phyloP scores from a whole-genome alignment of 2,888 invertebrate genomes.

The Coelopa pilipes region DNA sequence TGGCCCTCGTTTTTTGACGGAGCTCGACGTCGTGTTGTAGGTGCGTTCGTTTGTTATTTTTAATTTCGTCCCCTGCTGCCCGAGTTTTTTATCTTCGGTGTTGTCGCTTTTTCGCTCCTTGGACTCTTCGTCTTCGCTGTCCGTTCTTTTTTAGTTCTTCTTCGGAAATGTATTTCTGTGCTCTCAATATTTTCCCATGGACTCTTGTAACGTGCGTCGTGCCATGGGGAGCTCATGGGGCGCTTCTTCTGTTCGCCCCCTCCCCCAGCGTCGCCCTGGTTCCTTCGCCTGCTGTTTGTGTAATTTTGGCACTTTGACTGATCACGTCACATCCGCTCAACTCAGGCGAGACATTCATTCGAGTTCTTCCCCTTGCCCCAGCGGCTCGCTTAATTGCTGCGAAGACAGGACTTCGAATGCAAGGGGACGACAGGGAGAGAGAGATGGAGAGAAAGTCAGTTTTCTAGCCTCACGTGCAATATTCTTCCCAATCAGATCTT shows the following conservation, averaged over 20 bases:
- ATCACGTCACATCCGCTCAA: constrained; percentile 16
- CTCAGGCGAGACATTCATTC: no score
- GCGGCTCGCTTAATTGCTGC: no score
- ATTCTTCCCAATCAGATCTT: no score
- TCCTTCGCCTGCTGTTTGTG: neutral
- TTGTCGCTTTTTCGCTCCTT: constrained; percentile 3
- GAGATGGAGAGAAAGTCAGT: no score
- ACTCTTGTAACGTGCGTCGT: constrained; percentile 10
- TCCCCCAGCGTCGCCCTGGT: neutral
- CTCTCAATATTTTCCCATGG: constrained; percentile 6
- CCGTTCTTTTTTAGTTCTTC: constrained; percentile 12
- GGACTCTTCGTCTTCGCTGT: neutral
- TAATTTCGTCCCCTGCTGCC: neutral
- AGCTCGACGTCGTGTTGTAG: constrained; percentile 21
- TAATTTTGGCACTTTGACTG: constrained; percentile 28
- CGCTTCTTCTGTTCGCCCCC: neutral
- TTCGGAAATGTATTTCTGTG: neutral
- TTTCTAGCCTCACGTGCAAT: no score
- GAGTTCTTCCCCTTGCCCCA: no score
- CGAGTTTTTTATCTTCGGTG: neutral
- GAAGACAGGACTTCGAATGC: no score
- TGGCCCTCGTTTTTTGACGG: neutral
- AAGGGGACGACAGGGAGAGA: no score
- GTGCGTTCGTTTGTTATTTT: constrained; percentile 29
- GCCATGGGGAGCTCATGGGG: neutral